Evolutionary conservation across 2,797 vertebrate genomes (phyloP).

Genomic region (Adelosebastes latens): DNA sequence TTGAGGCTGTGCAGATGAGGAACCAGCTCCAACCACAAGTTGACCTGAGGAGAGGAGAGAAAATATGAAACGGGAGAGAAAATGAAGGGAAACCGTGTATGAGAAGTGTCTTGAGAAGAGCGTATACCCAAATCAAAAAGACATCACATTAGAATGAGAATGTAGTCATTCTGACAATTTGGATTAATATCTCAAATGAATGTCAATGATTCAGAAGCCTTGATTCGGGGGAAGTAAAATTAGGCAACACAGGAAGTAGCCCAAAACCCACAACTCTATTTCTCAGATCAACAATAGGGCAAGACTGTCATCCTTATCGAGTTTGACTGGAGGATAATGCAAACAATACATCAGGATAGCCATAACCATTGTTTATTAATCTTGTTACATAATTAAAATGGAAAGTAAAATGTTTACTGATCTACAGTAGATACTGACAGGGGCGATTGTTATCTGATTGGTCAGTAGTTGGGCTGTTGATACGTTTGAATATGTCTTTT

Average conservation of each 20-base stretch:
- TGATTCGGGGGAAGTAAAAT: background rate
- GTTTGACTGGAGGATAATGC: background rate
- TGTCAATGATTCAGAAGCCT: background rate
- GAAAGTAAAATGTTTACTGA: background rate
- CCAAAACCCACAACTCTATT: background rate
- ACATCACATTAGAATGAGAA: background rate
- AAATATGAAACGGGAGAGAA: background rate
- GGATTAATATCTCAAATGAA: background rate
- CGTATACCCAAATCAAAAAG: background rate
- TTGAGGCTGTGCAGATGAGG: conserved; percentile 99
- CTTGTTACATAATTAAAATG: background rate
- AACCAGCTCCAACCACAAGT: conserved; percentile 98
- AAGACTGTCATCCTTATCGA: background rate
- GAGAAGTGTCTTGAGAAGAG: background rate
- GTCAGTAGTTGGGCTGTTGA: background rate
- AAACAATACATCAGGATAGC: background rate
- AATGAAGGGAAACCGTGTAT: background rate
- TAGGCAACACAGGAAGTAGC: background rate
- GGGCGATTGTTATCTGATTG: background rate
- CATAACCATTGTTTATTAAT: background rate
- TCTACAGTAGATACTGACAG: background rate
- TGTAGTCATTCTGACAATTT: background rate
- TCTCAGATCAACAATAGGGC: background rate
- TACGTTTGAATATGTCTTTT: background rate
- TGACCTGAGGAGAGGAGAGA: conserved; percentile 71